Percentiles rank a stretch among this genome's conserved stretches.
Evolutionary conservation across 1,140 invertebrate genomes (phyloP).

Genomic region (Trachymyrmex cornetzi): DNA sequence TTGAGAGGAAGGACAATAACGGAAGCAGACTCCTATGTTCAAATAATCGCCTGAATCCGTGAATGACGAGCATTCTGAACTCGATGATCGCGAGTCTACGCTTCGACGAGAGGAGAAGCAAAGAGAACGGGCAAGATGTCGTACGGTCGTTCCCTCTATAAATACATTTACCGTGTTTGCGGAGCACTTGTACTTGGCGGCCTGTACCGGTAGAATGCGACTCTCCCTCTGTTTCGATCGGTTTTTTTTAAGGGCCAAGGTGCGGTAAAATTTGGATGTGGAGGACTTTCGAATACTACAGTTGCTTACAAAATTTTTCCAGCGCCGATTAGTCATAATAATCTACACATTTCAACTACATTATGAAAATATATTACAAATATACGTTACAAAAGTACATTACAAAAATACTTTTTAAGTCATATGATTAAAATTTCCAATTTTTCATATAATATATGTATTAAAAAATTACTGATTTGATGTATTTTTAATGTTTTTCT

Average conservation of each 20-base stretch:
- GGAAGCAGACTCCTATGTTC: slow-evolving; percentile 46
- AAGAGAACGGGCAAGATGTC: slow-evolving; percentile 80
- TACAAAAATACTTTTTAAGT: not conserved
- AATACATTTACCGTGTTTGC: slow-evolving; percentile 86
- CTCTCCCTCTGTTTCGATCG: slow-evolving; percentile 76
- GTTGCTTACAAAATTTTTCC: slow-evolving; percentile 55
- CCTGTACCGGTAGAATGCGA: slow-evolving; percentile 76
- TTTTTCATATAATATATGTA: not conserved
- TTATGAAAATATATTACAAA: not conserved
- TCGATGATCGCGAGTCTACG: slow-evolving; percentile 77
- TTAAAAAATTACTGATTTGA: not conserved
- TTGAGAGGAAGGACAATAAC: slow-evolving; percentile 42
- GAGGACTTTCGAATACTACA: slow-evolving; percentile 40
- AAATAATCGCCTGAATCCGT: slow-evolving; percentile 59
- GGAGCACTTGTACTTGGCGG: slow-evolving; percentile 83
- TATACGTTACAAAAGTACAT: too few species aligned
- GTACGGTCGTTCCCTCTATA: slow-evolving; percentile 83
- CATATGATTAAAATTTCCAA: not conserved
- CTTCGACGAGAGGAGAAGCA: slow-evolving; percentile 79
- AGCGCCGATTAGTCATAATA: not conserved
- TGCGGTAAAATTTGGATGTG: slow-evolving; percentile 66
- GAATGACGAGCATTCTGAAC: slow-evolving; percentile 65
- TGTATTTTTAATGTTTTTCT: not conserved
- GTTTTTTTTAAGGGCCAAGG: slow-evolving; percentile 68
- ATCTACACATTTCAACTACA: not conserved